A percentile compares a stretch with the other conserved stretches of the same genome.
These are phyloP conservation scores for Drosophila limbata DNA, from an alignment of 2,888 invertebrate genomes.

Conservation along the genomic window DNA sequence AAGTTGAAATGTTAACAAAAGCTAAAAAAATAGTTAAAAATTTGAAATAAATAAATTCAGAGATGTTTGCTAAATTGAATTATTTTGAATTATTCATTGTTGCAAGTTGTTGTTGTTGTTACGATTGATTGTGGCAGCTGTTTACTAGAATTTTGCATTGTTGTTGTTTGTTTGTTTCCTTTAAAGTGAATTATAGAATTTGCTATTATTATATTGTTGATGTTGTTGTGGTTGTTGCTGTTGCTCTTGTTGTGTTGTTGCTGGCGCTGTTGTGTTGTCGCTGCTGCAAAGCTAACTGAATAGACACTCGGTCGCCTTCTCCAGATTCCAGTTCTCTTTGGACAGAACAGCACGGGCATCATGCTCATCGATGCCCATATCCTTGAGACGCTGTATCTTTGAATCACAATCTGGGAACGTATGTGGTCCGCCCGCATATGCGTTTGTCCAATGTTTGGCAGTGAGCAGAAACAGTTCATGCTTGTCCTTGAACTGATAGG, in stretches of 20 bases:
- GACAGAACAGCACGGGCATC: constrained; percentile 95
- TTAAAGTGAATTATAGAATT: constrained; percentile 18
- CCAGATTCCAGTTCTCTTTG: constrained; percentile 96
- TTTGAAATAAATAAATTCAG: constrained; percentile 36
- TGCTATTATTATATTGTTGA: constrained; percentile 20
- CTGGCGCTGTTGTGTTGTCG: constrained; percentile 3
- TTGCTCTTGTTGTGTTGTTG: constrained; percentile 22
- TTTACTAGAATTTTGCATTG: constrained; percentile 18
- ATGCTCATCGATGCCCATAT: constrained; percentile 97
- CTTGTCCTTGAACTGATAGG: constrained; percentile 97
- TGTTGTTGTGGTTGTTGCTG: constrained; percentile 16
- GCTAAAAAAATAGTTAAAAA: constrained; percentile 13
- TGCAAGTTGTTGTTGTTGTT: constrained; percentile 14
- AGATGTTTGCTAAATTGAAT: constrained; percentile 6
- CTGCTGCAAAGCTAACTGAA: constrained; percentile 89
- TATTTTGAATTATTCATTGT: background rate
- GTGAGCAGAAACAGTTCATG: constrained; percentile 94
- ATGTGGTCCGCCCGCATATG: constrained; percentile 95
- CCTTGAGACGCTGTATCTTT: constrained; percentile 94
- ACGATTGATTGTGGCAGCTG: constrained; percentile 11
- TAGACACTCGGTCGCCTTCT: constrained; percentile 95
- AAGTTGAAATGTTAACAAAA: constrained; percentile 15
- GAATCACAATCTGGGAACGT: constrained; percentile 92
- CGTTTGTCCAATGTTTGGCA: constrained; percentile 97
- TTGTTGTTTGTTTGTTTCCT: constrained; percentile 14